Evolutionary conservation across 2,113 vertebrate genomes (phyloP), one percentile per base, ranked within the genome.

Genomic region (Tyto alba): DNA sequence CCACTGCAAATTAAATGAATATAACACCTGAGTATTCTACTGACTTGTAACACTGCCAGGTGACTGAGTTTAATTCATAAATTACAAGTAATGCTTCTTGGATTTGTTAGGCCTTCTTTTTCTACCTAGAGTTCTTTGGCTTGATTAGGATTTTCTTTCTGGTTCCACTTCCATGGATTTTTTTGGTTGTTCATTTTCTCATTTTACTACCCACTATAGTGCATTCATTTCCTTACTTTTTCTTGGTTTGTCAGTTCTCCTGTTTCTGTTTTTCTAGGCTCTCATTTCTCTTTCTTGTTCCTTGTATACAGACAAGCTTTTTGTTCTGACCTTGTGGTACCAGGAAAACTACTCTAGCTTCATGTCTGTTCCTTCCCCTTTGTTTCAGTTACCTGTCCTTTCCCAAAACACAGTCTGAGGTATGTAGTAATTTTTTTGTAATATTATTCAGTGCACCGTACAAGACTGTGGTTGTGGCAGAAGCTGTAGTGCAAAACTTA

Each of bases 361-460:
- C 21, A 10, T 0, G 0, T 72, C 9, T 74, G 1, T 64, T 89
- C 19, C 7, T 77, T 77, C 5, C 7, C 3, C 5, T 17, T 62
- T 32, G 11, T n/a, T 62, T 86, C 4, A 1, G 14, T 81, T 62
- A 53, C 23, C 30, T 50, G 5, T 71, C 26, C 16, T 94, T 89
- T 84, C 41, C n/a, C n/a, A 81, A 86, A 81, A 50, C 21, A 23
- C 2, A 45, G 9, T 27, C 50, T 75, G 67, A 64, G 88, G 62
- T 71, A 21, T 2, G 1, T 60, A 59, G 48, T 41, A 13, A 23
- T 34, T 45, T 69, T 66, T 36, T 73, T 48, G 16, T 77, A 23
- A 60, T 57, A 63, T 89, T 84, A 25, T 9, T 60, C 30, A 32
- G 9, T 67, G 18, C 17, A 36, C 15, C 50, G 3, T 41, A 4